These are phyloP conservation scores for Drosophila mauritiana DNA, from an alignment of 1,140 invertebrate genomes.

Conservation along the genomic window DNA sequence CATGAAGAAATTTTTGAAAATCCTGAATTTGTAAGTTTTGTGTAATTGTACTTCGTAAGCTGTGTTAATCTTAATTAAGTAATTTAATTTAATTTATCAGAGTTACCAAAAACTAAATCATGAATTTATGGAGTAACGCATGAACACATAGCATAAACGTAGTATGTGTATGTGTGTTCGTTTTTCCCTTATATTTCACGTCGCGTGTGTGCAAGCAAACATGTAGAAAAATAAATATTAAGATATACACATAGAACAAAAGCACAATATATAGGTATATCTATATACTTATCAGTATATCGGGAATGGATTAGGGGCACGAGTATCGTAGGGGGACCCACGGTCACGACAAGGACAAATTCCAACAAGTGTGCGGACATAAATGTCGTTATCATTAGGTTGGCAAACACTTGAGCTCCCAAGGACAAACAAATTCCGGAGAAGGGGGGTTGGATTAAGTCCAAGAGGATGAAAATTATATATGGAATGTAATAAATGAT, in stretches of 20 bases:
- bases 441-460: background rate
- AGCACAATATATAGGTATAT: conserved; percentile 27
- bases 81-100: too few species aligned
- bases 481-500: conserved; percentile 28
- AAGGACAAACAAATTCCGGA: conserved; percentile 4
- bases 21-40: too few species aligned
- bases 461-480: conserved; percentile 8
- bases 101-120: too few species aligned
- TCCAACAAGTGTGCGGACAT: conserved; percentile 68
- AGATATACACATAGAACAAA: conserved; percentile 53
- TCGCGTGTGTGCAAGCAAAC: conserved; percentile 58
- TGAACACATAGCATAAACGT: too few species aligned
- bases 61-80: too few species aligned
- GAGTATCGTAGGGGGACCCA: background rate
- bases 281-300: conserved; percentile 28
- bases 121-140: too few species aligned
- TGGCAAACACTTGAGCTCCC: conserved; percentile 20
- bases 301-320: conserved; percentile 30
- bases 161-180: background rate
- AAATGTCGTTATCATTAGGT: conserved; percentile 65
- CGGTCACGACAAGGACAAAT: conserved; percentile 76
- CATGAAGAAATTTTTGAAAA: too few species aligned
- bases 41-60: too few species aligned
- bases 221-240: conserved; percentile 74
- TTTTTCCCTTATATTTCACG: conserved; percentile 9